phyloP scores from a whole-genome alignment of 2,888 invertebrate genomes.

The Bedellia somnulentella region DNA sequence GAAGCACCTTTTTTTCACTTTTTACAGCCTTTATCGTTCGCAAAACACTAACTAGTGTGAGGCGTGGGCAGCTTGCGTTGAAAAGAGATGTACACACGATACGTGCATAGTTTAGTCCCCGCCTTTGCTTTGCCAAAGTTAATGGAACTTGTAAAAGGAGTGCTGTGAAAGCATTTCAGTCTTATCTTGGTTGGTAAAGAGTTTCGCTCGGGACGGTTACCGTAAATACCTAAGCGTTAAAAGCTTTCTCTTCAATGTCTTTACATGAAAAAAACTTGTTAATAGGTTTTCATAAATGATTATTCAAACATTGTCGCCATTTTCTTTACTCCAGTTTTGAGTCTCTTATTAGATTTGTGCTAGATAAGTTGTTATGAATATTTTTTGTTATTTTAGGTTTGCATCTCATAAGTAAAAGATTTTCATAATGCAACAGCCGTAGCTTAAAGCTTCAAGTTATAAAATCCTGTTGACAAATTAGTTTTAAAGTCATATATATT shows the following conservation, averaged over 20 bases:
- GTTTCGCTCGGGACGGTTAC: constrained; percentile 22
- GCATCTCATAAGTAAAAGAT: no score
- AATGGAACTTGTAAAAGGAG: constrained; percentile 37
- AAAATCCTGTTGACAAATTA: no score
- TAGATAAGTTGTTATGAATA: no score
- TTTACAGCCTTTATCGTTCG: constrained; percentile 12
- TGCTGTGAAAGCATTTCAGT: constrained; percentile 25
- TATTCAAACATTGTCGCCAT: background rate
- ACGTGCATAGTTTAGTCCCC: constrained; percentile 40
- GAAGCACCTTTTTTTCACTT: constrained; percentile 32
- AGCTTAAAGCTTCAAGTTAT: no score
- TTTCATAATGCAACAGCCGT: no score
- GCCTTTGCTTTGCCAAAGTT: constrained; percentile 47
- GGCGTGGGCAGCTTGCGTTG: constrained; percentile 29
- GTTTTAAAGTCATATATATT: no score
- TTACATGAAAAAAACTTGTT: constrained; percentile 1
- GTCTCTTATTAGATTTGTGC: background rate
- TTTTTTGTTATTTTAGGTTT: no score
- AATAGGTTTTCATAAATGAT: background rate
- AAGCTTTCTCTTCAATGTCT: constrained; percentile 3
- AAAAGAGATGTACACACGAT: constrained; percentile 55
- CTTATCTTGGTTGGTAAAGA: constrained; percentile 36
- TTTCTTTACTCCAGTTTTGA: background rate
- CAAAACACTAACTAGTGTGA: constrained; percentile 29
- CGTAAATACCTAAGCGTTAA: constrained; percentile 10